These are phyloP conservation scores for Xyliphius kryptos DNA, from an alignment of 2,113 vertebrate genomes.

Conservation along the genomic window DNA sequence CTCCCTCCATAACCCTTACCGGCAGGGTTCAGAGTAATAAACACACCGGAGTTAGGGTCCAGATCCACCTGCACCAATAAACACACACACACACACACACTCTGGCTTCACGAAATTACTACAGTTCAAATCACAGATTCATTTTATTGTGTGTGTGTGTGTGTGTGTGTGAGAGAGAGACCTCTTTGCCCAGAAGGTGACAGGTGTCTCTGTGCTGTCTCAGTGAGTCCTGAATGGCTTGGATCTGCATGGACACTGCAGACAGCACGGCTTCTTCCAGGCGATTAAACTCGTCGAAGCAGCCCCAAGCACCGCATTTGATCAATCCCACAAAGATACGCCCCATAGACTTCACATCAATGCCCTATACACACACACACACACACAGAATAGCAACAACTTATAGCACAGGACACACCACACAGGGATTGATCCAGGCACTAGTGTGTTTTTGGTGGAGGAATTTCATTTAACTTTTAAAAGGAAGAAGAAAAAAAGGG, in stretches of 20 bases:
- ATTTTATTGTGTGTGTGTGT: no score
- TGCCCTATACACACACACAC: conserved; percentile 68
- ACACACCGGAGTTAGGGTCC: conserved; percentile 91
- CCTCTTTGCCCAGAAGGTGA: conserved; percentile 89
- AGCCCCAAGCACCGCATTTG: conserved; percentile 96
- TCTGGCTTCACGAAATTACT: no score
- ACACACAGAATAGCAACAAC: no score
- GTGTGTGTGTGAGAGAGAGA: conserved; percentile 38
- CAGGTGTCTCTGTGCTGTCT: conserved; percentile 80
- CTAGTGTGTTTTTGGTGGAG: no score
- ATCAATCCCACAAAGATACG: conserved; percentile 95
- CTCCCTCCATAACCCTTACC: conserved; percentile 96
- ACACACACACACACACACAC: conserved; percentile 8
- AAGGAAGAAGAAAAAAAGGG: no score
- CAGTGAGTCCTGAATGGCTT: conserved; percentile 91
- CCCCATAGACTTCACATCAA: conserved; percentile 97
- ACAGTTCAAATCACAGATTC: no score
- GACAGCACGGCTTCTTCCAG: conserved; percentile 91
- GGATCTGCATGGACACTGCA: conserved; percentile 96
- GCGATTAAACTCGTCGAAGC: conserved; percentile 97
- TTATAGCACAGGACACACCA: conserved; percentile 16
- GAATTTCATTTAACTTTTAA: no score
- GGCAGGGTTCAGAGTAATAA: conserved; percentile 96
- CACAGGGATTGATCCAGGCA: no score
- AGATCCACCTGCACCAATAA: conserved; percentile 83